Evolutionary conservation across 2,113 vertebrate genomes (phyloP).

Genomic region (Nanger granti): DNA sequence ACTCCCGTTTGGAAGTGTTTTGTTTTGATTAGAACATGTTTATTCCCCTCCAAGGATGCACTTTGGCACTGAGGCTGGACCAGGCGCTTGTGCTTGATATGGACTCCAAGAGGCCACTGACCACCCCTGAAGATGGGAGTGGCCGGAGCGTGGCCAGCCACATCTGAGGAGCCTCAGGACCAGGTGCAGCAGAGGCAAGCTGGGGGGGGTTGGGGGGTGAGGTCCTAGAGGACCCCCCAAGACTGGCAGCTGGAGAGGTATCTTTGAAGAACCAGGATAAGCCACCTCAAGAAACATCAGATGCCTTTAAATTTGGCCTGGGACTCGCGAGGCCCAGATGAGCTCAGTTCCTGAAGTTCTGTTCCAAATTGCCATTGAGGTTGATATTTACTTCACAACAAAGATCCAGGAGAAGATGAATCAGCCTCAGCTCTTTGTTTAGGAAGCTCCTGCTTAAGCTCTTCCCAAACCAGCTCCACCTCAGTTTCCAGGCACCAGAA

Average conservation of each 20-base stretch:
- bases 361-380: neutral
- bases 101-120: neutral
- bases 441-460: neutral
- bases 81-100: neutral
- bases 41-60: slow-evolving; percentile 51
- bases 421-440: slow-evolving; percentile 38
- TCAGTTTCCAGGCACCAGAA: slow-evolving; percentile 24
- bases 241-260: neutral
- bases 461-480: neutral
- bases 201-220: no score
- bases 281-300: neutral
- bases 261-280: neutral
- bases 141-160: neutral
- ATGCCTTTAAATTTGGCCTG: neutral
- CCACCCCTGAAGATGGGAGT: neutral
- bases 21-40: slow-evolving; percentile 61
- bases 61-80: neutral
- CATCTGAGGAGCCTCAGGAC: neutral
- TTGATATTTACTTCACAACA: neutral
- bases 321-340: neutral
- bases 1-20: slow-evolving; percentile 58
- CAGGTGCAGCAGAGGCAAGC: no score
- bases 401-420: slow-evolving; percentile 29
- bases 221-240: neutral
- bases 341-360: slow-evolving; percentile 1